A percentile compares a stretch with the other conserved stretches of the same genome.
These are phyloP conservation scores for Callorhinus ursinus DNA, from an alignment of 2,113 vertebrate species.

Conservation along the genomic window DNA sequence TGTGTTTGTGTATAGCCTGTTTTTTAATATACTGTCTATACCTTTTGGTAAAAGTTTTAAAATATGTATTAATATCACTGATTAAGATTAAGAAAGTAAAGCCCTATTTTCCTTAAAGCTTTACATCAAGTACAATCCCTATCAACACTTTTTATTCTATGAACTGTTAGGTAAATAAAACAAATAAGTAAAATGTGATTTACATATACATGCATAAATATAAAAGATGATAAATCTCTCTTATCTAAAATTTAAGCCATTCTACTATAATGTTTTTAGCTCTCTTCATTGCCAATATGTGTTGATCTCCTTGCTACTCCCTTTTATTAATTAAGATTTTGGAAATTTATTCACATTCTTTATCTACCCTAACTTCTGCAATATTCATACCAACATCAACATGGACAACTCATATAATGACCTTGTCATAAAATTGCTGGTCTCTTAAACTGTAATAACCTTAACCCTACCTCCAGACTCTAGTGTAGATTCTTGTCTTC, in stretches of 20 bases:
- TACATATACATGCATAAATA: background rate
- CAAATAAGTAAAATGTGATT: constrained; percentile 7
- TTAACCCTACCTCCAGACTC: background rate
- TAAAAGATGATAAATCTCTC: background rate
- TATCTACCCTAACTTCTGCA: background rate
- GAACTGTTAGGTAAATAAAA: background rate
- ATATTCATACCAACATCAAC: background rate
- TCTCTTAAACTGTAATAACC: background rate
- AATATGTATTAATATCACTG: background rate
- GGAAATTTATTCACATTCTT: background rate
- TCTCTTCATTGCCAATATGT: background rate
- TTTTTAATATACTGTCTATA: background rate
- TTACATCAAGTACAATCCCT: background rate
- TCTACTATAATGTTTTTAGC: background rate
- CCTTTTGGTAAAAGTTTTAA: background rate
- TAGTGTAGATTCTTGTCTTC: background rate
- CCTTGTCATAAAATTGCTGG: background rate
- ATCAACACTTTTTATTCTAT: background rate
- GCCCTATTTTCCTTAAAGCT: background rate
- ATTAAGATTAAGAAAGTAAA: background rate
- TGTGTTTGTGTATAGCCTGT: background rate
- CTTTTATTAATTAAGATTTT: background rate
- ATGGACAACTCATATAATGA: background rate
- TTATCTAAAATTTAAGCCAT: background rate
- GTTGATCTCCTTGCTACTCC: background rate